phyloP scores from a whole-genome alignment of 2,888 invertebrate species.

The Clanis bilineata region DNA sequence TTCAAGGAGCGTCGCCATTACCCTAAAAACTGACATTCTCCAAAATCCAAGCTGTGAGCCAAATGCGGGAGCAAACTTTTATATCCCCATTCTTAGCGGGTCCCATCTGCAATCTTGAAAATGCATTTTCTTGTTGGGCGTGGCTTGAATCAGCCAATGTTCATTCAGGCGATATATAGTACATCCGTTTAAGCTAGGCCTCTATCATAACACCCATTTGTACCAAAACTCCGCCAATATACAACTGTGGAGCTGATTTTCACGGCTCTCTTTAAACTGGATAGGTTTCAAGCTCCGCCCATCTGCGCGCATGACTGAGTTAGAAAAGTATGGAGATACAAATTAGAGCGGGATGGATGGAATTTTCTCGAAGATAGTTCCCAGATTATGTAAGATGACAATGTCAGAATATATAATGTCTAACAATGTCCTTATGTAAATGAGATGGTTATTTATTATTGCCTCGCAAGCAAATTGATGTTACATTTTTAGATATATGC shows the following conservation, averaged over 20 bases:
- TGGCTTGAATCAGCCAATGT: slow-evolving; percentile 79
- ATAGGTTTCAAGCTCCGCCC: slow-evolving; percentile 60
- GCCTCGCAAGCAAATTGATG: slow-evolving; percentile 62
- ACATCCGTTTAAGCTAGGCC: slow-evolving; percentile 48
- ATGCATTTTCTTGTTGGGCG: slow-evolving; percentile 79
- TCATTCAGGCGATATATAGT: slow-evolving; percentile 80
- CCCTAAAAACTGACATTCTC: slow-evolving; percentile 52
- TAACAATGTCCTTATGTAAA: slow-evolving; percentile 77
- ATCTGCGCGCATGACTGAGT: slow-evolving; percentile 67
- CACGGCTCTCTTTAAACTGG: slow-evolving; percentile 57
- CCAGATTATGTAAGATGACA: slow-evolving; percentile 68
- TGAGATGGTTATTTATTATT: slow-evolving; percentile 73
- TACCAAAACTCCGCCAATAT: slow-evolving; percentile 38
- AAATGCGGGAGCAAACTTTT: slow-evolving; percentile 55
- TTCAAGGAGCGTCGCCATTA: slow-evolving; percentile 42
- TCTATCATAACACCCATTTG: slow-evolving; percentile 43
- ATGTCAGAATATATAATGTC: slow-evolving; percentile 65
- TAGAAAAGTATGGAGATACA: slow-evolving; percentile 51
- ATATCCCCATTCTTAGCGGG: slow-evolving; percentile 56
- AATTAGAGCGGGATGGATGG: slow-evolving; percentile 63
- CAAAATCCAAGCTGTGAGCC: slow-evolving; percentile 34
- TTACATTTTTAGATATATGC: slow-evolving; percentile 58
- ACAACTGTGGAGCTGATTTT: slow-evolving; percentile 52
- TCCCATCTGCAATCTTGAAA: slow-evolving; percentile 76
- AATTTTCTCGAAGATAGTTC: slow-evolving; percentile 80